Evolutionary conservation across 2,113 vertebrate species (phyloP).

Genomic region (Scomber japonicus): DNA sequence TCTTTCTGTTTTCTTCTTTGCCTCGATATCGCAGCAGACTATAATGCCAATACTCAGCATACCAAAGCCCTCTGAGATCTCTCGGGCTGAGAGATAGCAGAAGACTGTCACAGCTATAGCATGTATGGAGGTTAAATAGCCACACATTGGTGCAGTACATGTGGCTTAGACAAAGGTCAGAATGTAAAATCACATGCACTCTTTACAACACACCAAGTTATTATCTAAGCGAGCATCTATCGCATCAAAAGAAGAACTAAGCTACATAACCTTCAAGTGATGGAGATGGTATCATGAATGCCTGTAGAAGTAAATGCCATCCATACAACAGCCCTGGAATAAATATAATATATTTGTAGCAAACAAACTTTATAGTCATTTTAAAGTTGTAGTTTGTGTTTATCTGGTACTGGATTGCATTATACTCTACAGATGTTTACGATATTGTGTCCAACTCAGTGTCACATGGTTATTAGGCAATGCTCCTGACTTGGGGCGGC

Average conservation of each 20-base stretch:
- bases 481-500: constrained; percentile 27
- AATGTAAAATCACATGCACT: constrained; percentile 47
- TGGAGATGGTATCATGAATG: neutral
- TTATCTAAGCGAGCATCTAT: constrained; percentile 22
- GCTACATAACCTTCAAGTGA: constrained; percentile 4
- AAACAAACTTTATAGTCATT: neutral
- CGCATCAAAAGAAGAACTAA: neutral
- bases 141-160: neutral
- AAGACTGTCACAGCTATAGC: constrained; percentile 35
- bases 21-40: constrained; percentile 52
- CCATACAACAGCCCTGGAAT: neutral
- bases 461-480: constrained; percentile 20
- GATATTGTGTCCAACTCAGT: neutral
- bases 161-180: constrained; percentile 57
- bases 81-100: constrained; percentile 6
- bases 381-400: neutral
- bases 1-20: constrained; percentile 53
- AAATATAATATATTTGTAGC: neutral
- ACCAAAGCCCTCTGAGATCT: constrained; percentile 45
- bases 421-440: neutral
- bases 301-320: neutral
- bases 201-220: constrained; percentile 27
- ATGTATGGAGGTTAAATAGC: constrained; percentile 18
- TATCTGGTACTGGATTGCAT: neutral
- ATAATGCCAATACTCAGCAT: constrained; percentile 58